phyloP scores from a whole-genome alignment of 2,113 vertebrate genomes.

The Himantopus leucocephalus region DNA sequence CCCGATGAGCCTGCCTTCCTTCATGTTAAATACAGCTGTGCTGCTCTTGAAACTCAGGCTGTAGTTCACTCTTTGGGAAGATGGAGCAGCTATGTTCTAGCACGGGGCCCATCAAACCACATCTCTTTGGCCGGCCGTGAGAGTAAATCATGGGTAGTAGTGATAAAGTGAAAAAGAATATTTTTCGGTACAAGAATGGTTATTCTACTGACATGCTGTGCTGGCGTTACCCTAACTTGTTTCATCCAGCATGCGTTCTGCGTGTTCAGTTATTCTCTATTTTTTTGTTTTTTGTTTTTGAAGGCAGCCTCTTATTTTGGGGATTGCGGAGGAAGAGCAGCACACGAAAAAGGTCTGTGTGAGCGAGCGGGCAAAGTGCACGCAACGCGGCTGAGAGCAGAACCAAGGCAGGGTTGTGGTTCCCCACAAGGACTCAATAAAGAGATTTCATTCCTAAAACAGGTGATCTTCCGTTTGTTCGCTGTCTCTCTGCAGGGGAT shows the following conservation, averaged over 20 bases:
- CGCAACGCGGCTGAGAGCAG: not conserved
- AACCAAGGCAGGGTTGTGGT: not conserved
- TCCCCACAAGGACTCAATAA: not conserved
- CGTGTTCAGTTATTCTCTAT: not conserved
- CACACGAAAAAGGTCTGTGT: rapidly evolving
- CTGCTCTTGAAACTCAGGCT: not conserved
- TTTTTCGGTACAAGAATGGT: not conserved
- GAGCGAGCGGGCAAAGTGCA: not conserved
- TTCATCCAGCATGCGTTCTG: rapidly evolving
- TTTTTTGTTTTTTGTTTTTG: not conserved
- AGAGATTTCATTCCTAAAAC: not conserved
- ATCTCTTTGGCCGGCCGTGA: rapidly evolving
- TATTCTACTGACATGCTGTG: not conserved
- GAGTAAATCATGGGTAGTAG: not conserved
- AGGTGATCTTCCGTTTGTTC: rapidly evolving
- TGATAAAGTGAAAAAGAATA: not conserved
- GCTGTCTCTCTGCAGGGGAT: not conserved
- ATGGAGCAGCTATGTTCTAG: not conserved
- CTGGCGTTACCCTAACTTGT: not conserved
- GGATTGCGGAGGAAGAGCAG: not conserved
- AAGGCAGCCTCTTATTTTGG: not conserved
- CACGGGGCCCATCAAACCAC: not conserved
- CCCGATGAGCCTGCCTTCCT: rapidly evolving
- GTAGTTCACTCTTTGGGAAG: not conserved
- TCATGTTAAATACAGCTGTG: not conserved